Conservation (phyloP, 2,113 vertebrate genomes). For the Xyrauchen texanus region DNA sequence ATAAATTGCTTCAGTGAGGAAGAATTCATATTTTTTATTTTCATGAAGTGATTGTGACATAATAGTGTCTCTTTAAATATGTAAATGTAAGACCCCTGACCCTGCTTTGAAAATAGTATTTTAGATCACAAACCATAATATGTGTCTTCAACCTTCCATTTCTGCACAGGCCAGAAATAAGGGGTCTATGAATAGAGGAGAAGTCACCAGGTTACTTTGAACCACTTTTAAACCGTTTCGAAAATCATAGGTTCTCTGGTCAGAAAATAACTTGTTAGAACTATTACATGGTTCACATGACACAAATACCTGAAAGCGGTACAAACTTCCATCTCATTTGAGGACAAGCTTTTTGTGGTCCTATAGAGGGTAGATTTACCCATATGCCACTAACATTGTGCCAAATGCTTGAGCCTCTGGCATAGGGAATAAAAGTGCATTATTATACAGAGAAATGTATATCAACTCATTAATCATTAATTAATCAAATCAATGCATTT, state of each 20-base stretch:
- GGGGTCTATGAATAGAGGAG: constrained; percentile 78
- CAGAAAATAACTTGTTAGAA: too few relatives aligned
- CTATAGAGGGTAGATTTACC: constrained; percentile 92
- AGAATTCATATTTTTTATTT: neutral
- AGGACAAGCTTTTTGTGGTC: constrained; percentile 90
- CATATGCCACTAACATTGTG: constrained; percentile 87
- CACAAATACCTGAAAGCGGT: constrained; percentile 89
- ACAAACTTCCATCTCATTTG: constrained; percentile 79
- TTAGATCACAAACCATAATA: constrained; percentile 84
- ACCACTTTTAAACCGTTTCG: neutral
- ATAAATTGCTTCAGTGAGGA: constrained; percentile 84
- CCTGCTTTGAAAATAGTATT: too few relatives aligned
- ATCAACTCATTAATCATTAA: too few relatives aligned
- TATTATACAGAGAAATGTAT: neutral
- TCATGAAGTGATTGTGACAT: too few relatives aligned
- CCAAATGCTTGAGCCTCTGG: constrained; percentile 85
- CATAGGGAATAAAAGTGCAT: constrained; percentile 30
- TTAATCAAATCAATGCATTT: neutral
- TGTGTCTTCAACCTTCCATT: constrained; percentile 86
- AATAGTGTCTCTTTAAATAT: too few relatives aligned
- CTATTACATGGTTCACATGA: neutral
- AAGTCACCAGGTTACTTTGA: neutral
- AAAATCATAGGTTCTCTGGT: neutral
- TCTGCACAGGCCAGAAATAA: constrained; percentile 93
- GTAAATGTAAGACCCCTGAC: too few relatives aligned